These are phyloP conservation scores for Eolophus roseicapilla DNA, from an alignment of 2,113 vertebrate species.

Conservation along the genomic window DNA sequence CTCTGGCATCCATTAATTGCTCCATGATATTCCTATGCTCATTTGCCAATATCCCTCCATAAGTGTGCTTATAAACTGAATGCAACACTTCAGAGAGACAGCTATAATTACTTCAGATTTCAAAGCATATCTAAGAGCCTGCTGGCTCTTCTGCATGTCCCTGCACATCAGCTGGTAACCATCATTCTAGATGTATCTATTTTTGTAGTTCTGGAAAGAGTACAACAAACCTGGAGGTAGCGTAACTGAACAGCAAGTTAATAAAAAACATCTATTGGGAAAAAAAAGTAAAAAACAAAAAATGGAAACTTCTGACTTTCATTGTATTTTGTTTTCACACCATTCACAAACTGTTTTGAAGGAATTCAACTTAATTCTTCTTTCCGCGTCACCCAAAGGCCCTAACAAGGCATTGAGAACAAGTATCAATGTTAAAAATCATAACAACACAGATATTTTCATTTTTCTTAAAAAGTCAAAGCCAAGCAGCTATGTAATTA, in stretches of 20 bases:
- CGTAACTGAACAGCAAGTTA: neutral
- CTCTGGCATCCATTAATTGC: neutral
- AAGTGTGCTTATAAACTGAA: neutral
- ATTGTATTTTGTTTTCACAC: neutral
- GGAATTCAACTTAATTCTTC: neutral
- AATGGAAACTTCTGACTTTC: neutral
- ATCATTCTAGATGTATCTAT: neutral
- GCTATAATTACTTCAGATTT: neutral
- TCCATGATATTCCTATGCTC: neutral
- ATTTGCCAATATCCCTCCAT: neutral
- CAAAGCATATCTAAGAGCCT: neutral
- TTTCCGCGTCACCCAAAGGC: neutral
- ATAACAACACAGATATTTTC: neutral
- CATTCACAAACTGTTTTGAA: neutral
- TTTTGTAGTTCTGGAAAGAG: neutral
- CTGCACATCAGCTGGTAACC: neutral
- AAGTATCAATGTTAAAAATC: neutral
- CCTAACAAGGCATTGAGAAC: neutral
- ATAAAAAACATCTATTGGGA: neutral
- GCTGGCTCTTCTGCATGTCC: neutral
- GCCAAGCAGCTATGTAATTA: neutral
- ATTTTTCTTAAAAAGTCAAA: neutral
- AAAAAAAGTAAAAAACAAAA: accelerated
- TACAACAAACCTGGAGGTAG: neutral
- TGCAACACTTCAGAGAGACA: neutral